Conservation (phyloP, 2,113 vertebrate genomes). For the Bubo scandiacus region DNA sequence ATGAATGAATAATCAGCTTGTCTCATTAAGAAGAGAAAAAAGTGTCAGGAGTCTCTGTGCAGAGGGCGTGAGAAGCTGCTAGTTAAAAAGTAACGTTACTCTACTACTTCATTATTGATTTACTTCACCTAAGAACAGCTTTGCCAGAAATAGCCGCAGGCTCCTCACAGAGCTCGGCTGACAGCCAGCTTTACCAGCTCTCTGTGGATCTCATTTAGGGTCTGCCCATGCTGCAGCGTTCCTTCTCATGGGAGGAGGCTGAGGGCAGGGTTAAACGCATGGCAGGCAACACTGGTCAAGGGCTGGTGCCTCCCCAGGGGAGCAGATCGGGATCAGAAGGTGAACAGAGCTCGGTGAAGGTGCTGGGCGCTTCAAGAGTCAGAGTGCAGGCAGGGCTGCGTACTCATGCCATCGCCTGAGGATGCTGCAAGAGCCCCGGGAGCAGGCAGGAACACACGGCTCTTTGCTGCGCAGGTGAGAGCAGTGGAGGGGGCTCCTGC, state of each 20-base stretch:
- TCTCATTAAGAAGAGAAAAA: neutral
- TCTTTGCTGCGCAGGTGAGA: neutral
- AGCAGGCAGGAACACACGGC: neutral
- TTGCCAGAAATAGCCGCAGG: neutral
- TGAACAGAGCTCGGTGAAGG: neutral
- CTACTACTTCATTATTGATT: neutral
- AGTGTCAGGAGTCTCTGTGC: neutral
- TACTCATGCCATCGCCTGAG: neutral
- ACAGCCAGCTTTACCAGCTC: neutral
- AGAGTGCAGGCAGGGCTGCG: neutral
- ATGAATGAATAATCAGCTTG: neutral
- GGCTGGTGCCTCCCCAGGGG: neutral
- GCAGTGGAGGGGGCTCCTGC: constrained; percentile 65
- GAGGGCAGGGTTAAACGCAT: neutral
- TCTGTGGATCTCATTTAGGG: accelerated
- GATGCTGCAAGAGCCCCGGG: too few species aligned
- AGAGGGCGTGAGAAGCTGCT: neutral
- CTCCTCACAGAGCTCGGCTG: neutral
- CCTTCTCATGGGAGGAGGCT: neutral
- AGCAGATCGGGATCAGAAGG: neutral
- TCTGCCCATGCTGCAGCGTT: neutral
- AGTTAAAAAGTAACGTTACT: neutral
- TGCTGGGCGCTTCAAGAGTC: neutral
- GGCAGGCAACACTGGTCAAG: accelerated
- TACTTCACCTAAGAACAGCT: neutral